Evolutionary conservation across 2,888 invertebrate species (phyloP).

Genomic region (Odontocolon sp.): DNA sequence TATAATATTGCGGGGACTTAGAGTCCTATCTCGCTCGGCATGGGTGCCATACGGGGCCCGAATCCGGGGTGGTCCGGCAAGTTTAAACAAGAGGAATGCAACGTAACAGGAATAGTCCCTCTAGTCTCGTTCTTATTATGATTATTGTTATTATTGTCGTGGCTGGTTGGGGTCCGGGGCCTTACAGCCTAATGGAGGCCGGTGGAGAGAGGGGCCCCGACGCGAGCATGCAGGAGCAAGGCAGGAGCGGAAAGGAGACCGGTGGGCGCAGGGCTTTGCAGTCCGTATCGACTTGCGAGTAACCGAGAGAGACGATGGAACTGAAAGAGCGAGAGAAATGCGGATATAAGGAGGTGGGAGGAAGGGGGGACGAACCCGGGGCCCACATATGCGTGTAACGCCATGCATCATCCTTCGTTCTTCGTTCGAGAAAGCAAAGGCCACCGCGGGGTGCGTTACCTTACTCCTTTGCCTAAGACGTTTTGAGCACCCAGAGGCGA

Average conservation of each 20-base stretch:
- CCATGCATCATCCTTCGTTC: conserved; percentile 80
- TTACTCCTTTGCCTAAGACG: conserved; percentile 73
- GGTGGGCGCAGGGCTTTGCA: conserved; percentile 38
- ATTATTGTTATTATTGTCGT: conserved; percentile 71
- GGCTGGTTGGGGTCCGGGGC: conserved; percentile 66
- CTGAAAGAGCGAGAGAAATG: conserved; percentile 35
- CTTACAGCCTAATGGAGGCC: conserved; percentile 71
- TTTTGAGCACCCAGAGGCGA: conserved; percentile 60
- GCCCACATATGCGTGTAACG: conserved; percentile 78
- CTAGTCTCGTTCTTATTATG: conserved; percentile 75
- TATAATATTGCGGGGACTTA: conserved; percentile 17
- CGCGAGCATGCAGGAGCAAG: conserved; percentile 54
- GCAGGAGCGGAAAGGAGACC: conserved; percentile 58
- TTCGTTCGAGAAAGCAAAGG: conserved; percentile 77
- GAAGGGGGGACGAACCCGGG: conserved; percentile 59
- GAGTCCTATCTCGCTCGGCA: conserved; percentile 69
- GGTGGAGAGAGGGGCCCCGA: conserved; percentile 61
- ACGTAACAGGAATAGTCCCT: conserved; percentile 79
- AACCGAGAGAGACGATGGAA: conserved; percentile 58
- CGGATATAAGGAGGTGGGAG: conserved; percentile 56
- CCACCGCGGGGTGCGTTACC: conserved; percentile 80
- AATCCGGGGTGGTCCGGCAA: conserved; percentile 79
- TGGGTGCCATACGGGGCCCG: conserved; percentile 72
- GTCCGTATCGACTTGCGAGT: conserved; percentile 41
- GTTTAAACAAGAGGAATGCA: conserved; percentile 79